Evolutionary conservation across 2,113 vertebrate genomes (phyloP).

Genomic region (Ceyx margarethae): DNA sequence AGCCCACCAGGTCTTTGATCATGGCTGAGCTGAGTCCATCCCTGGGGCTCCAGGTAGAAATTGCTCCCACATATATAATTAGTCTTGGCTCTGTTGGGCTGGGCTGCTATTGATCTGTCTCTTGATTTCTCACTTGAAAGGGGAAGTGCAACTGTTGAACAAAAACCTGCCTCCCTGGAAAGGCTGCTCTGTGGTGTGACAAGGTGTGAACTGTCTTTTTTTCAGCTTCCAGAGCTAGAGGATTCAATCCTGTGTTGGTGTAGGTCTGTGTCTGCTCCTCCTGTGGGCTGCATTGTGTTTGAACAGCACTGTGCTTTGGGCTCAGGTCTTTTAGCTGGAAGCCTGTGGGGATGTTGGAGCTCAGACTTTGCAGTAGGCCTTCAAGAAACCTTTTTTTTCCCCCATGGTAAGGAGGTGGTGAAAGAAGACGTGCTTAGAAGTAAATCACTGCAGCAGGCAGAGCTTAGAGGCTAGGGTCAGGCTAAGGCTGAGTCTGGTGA

Average conservation of each 20-base stretch:
- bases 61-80: neutral
- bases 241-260: neutral
- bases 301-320: neutral
- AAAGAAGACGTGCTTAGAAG: neutral
- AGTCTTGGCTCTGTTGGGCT: neutral
- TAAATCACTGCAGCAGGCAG: neutral
- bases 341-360: neutral
- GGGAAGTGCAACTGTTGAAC: neutral
- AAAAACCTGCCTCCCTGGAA: neutral
- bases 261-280: neutral
- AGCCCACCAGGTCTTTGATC: neutral
- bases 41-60: neutral
- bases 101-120: neutral
- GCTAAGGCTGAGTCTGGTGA: neutral
- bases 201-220: neutral
- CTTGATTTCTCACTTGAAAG: neutral
- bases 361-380: neutral
- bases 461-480: neutral
- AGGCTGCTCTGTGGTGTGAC: neutral
- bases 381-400: neutral
- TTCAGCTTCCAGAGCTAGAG: neutral
- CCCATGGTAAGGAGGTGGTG: fast-evolving
- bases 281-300: neutral
- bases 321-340: neutral
- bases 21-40: neutral